A percentile compares a stretch with the other conserved stretches of the same genome.
Evolutionary conservation across 92 coral and sea anemone genomes (phyloP).

Genomic region (Montipora capitata): DNA sequence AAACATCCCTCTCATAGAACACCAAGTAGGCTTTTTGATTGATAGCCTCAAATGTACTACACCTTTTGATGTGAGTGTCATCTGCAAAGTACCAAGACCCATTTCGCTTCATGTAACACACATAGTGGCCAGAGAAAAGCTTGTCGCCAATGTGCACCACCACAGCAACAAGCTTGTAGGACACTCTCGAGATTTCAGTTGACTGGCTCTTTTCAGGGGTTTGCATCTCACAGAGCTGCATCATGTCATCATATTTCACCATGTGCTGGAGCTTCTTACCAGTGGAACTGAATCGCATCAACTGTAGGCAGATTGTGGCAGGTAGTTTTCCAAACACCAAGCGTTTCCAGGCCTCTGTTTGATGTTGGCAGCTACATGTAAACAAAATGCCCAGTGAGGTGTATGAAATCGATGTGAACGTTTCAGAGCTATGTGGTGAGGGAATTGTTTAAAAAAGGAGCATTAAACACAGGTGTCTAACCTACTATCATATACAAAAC

Average conservation of each 20-base stretch:
- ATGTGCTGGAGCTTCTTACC: conserved; percentile 43
- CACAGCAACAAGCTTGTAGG: conserved; percentile 55
- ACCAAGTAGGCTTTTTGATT: conserved; percentile 69
- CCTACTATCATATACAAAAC: no score
- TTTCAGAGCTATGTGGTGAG: background rate
- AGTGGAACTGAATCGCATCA: conserved; percentile 49
- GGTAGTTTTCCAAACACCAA: conserved; percentile 46
- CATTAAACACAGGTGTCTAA: background rate
- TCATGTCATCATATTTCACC: conserved; percentile 46
- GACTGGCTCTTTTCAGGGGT: conserved; percentile 14
- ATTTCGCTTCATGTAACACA: conserved; percentile 63
- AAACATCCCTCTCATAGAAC: conserved; percentile 51
- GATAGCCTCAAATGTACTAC: conserved; percentile 48
- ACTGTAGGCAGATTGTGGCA: conserved; percentile 45
- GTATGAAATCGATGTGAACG: background rate
- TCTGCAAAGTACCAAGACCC: conserved; percentile 65
- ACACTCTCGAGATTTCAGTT: conserved; percentile 10
- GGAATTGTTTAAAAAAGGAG: no score
- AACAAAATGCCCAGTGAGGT: background rate
- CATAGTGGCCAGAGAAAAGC: conserved; percentile 68
- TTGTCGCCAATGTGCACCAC: conserved; percentile 47
- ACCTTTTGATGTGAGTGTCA: conserved; percentile 51
- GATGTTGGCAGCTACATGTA: conserved; percentile 21
- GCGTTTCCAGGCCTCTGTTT: conserved; percentile 71
- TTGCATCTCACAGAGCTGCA: conserved; percentile 16